Evolutionary conservation across 1,140 invertebrate genomes (phyloP).

Genomic region (Aporrectodea caliginosa): DNA sequence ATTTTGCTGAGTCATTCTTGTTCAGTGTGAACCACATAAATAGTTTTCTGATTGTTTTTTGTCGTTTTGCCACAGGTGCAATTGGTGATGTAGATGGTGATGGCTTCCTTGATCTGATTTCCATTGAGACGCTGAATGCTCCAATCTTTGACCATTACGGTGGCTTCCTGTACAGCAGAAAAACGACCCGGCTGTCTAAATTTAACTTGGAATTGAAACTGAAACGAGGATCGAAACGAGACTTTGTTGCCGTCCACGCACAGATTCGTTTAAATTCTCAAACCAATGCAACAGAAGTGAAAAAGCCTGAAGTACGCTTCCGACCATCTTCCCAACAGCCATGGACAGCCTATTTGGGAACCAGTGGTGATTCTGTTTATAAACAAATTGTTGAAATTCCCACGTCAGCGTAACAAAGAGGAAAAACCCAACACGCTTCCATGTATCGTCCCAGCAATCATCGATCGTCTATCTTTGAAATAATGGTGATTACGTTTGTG

Average conservation of each 20-base stretch:
- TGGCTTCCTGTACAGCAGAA: neutral
- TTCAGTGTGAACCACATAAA: too few relatives aligned
- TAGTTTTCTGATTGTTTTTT: too few relatives aligned
- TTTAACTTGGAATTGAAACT: neutral
- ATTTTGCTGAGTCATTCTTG: too few relatives aligned
- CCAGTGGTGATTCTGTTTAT: neutral
- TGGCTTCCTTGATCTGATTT: neutral
- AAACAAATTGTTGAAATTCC: neutral
- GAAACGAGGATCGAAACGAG: neutral
- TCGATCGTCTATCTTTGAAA: too few relatives aligned
- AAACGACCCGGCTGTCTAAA: neutral
- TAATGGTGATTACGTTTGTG: too few relatives aligned
- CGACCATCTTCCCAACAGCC: neutral
- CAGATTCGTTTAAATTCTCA: too few relatives aligned
- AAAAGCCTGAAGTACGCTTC: neutral
- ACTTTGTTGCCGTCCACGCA: neutral
- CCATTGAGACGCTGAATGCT: neutral
- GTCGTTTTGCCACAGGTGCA: neutral
- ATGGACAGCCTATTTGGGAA: neutral
- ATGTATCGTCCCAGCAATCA: too few relatives aligned
- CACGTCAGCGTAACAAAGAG: too few relatives aligned
- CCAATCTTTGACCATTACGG: neutral
- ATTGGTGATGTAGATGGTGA: neutral
- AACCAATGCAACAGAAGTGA: neutral
- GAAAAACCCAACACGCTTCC: too few relatives aligned